Conservation (phyloP, 2,797 vertebrate species). For the Chloroceryle inda region DNA sequence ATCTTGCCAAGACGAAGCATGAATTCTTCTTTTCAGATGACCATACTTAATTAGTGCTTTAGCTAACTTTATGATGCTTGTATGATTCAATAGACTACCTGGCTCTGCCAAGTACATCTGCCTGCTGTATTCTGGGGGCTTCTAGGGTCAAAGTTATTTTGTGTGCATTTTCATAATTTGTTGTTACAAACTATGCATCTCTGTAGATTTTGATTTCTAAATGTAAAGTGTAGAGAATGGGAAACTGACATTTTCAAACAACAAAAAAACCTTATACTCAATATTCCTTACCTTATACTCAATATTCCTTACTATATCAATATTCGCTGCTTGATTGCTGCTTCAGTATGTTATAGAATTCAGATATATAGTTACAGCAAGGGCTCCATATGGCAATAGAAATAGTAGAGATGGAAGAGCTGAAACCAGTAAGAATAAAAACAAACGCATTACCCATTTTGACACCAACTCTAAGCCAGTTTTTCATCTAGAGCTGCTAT, state of each 20-base stretch:
- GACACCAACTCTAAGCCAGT: neutral
- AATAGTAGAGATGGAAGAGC: neutral
- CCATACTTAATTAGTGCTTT: constrained; percentile 75
- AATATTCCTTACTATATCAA: neutral
- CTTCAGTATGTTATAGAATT: neutral
- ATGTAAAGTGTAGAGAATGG: neutral
- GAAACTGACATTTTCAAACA: neutral
- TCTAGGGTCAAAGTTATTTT: constrained; percentile 11
- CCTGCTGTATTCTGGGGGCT: neutral
- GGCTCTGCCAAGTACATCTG: neutral
- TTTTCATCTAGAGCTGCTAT: neutral
- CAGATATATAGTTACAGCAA: neutral
- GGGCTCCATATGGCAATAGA: neutral
- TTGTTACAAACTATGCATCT: neutral
- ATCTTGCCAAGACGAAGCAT: constrained; percentile 72
- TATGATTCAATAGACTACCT: constrained; percentile 39
- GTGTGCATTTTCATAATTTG: neutral
- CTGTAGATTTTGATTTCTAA: neutral
- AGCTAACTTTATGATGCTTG: constrained; percentile 68
- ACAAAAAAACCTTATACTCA: neutral
- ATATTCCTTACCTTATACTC: neutral
- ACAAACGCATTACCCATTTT: neutral
- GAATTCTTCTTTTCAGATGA: constrained; percentile 54
- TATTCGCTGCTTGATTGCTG: neutral
- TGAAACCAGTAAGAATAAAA: neutral